Percentiles rank a stretch among this genome's conserved stretches.
phyloP scores from a whole-genome alignment of 2,113 vertebrate genomes.

The Centropristis striata region DNA sequence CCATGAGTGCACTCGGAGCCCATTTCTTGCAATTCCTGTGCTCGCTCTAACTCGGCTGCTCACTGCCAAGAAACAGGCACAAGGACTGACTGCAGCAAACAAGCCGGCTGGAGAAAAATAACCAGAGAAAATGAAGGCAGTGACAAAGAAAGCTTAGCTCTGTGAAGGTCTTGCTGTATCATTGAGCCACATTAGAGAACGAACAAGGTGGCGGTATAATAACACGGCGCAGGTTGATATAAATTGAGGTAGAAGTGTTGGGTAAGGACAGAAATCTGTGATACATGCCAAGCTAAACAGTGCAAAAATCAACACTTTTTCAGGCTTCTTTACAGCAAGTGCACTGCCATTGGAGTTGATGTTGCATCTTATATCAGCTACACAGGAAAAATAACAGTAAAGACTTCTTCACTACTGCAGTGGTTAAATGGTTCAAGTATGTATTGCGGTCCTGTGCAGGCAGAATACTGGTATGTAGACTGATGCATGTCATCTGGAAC shows the following conservation, averaged over 20 bases:
- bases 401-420: too few species aligned
- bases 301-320: conserved; percentile 16
- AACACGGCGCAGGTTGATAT: conserved; percentile 3
- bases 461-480: too few species aligned
- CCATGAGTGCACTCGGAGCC: conserved; percentile 46
- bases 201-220: conserved; percentile 30
- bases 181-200: conserved; percentile 36
- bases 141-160: neutral
- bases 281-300: neutral
- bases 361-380: too few species aligned
- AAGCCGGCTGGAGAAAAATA: conserved; percentile 40
- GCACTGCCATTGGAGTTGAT: neutral
- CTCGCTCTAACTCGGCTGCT: conserved; percentile 51
- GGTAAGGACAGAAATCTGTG: neutral
- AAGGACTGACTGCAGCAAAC: conserved; percentile 37
- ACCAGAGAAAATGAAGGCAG: conserved; percentile 43
- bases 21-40: conserved; percentile 60
- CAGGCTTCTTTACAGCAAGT: neutral
- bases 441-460: too few species aligned
- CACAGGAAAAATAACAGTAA: too few species aligned
- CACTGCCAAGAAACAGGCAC: conserved; percentile 39
- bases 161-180: conserved; percentile 24
- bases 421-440: too few species aligned
- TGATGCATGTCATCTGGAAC: too few species aligned
- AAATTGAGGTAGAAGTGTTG: conserved; percentile 33